Conservation (phyloP, 2,797 vertebrate genomes). For the Leucoraja ocellata region DNA sequence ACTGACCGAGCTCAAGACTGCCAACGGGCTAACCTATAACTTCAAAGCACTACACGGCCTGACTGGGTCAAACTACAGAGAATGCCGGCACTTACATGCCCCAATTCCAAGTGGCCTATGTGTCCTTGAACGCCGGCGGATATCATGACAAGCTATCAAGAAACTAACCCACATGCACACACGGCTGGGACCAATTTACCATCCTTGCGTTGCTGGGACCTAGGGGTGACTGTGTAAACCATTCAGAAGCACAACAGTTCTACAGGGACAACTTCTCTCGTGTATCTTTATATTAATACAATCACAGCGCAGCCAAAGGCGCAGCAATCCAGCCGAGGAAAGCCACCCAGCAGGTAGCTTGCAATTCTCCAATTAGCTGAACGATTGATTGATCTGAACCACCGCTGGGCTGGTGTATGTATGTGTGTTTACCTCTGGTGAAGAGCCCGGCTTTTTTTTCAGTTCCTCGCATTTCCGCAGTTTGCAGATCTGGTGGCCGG, state of each 20-base stretch:
- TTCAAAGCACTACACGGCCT: not conserved
- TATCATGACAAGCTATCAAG: not conserved
- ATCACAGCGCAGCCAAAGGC: not conserved
- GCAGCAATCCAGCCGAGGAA: not conserved
- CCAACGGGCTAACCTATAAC: too few species aligned
- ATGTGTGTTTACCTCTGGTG: conserved; percentile 79
- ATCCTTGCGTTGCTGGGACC: not conserved
- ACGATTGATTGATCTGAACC: not conserved
- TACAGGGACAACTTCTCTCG: too few species aligned
- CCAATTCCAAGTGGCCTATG: not conserved
- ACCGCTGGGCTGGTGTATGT: conserved; percentile 50
- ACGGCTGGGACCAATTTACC: not conserved
- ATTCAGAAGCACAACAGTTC: not conserved
- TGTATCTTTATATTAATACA: not conserved
- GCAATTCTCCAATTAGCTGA: not conserved
- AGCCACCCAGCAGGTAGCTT: not conserved
- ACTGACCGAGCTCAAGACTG: not conserved
- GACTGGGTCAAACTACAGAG: not conserved
- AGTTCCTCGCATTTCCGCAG: conserved; percentile 98
- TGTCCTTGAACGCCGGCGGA: not conserved
- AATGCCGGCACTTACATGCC: not conserved
- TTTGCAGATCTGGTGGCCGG: conserved; percentile 99
- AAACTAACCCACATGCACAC: not conserved
- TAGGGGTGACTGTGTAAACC: not conserved
- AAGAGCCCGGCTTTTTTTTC: conserved; percentile 95